A percentile compares a stretch with the other conserved stretches of the same genome.
Conservation (phyloP, 2,888 invertebrate genomes). For the Congeria kusceri region DNA sequence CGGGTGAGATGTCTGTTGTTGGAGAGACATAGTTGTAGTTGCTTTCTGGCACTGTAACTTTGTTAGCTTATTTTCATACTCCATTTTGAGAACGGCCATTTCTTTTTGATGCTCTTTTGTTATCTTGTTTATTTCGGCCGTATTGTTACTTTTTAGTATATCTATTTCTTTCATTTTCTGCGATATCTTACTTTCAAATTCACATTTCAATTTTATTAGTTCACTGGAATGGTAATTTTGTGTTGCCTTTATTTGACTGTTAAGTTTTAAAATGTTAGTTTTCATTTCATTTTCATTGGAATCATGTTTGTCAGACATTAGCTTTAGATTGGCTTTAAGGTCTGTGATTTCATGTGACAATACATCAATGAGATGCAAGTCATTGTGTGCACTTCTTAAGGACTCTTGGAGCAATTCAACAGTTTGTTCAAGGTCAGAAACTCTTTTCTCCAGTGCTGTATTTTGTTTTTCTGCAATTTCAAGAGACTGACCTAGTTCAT, state of each 20-base stretch:
- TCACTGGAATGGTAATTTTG: constrained; percentile 21
- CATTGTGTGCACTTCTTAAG: constrained; percentile 46
- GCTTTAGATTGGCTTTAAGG: constrained; percentile 46
- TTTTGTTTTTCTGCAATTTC: constrained; percentile 21
- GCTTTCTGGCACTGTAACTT: constrained; percentile 60
- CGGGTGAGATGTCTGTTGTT: constrained; percentile 56
- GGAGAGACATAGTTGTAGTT: constrained; percentile 35
- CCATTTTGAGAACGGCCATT: constrained; percentile 46
- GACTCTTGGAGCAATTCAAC: constrained; percentile 37
- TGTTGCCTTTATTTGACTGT: neutral
- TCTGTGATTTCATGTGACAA: constrained; percentile 53
- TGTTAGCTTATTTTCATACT: constrained; percentile 64
- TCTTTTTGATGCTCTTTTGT: constrained; percentile 53
- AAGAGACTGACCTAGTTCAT: constrained; percentile 8
- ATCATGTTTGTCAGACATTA: constrained; percentile 36
- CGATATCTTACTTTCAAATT: constrained; percentile 23
- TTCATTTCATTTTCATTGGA: constrained; percentile 27
- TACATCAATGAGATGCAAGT: constrained; percentile 40
- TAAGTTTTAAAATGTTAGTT: constrained; percentile 4
- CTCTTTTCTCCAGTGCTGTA: neutral
- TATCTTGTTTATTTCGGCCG: constrained; percentile 51
- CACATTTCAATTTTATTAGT: constrained; percentile 17
- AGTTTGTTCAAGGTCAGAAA: constrained; percentile 25
- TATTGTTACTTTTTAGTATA: constrained; percentile 20
- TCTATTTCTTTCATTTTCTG: constrained; percentile 25